These are phyloP conservation scores for Stomatorhinus ivindoensis DNA, from an alignment of 2,113 vertebrate genomes.

Conservation along the genomic window DNA sequence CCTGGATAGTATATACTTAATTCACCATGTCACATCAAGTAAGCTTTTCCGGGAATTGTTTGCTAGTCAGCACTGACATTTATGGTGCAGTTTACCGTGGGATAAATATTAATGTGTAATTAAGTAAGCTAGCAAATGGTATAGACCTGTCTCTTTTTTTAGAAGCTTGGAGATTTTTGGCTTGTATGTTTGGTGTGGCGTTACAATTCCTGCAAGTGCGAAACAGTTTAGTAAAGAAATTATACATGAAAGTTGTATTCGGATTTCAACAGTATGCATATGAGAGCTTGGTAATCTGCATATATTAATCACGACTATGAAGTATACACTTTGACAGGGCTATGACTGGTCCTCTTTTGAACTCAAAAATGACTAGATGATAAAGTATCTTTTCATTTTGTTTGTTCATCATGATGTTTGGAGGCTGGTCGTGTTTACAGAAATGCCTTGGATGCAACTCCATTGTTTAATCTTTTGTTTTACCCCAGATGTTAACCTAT, in stretches of 20 bases:
- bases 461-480: neutral
- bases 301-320: neutral
- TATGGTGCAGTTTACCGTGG: neutral
- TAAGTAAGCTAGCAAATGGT: neutral
- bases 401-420: neutral
- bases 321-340: neutral
- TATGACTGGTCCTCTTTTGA: neutral
- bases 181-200: neutral
- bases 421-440: neutral
- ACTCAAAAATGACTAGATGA: neutral
- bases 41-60: neutral
- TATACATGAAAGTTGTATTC: neutral
- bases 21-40: neutral
- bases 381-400: neutral
- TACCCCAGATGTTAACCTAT: neutral
- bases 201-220: neutral
- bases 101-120: neutral
- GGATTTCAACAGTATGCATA: neutral
- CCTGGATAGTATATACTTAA: neutral
- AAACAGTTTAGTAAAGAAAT: neutral
- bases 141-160: neutral
- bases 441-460: neutral
- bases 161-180: neutral
- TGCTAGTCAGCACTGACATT: neutral
- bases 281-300: neutral